phyloP scores from a whole-genome alignment of 2,888 invertebrate species.

The Ypsolopha sequella region DNA sequence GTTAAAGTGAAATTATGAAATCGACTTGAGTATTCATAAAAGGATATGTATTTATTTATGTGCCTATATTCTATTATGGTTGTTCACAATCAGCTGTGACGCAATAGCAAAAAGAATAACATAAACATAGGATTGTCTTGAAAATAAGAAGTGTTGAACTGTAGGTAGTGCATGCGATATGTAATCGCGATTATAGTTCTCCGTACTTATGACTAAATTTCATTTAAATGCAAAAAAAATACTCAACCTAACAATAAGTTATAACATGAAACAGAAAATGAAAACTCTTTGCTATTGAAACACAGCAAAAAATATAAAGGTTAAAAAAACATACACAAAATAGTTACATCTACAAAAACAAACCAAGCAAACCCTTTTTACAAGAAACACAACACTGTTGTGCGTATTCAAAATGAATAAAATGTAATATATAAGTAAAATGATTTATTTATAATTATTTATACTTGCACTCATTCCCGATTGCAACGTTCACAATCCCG shows the following conservation, averaged over 20 bases:
- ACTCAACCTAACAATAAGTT: constrained; percentile 21
- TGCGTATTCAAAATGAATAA: constrained; percentile 29
- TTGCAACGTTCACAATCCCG: constrained; percentile 66
- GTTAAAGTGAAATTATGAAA: constrained; percentile 52
- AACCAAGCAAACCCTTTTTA: constrained; percentile 62
- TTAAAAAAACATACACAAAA: constrained; percentile 54
- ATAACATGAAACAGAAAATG: constrained; percentile 7
- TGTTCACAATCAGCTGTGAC: constrained; percentile 43
- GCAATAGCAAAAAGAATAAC: constrained; percentile 46
- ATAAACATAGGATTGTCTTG: too few relatives aligned
- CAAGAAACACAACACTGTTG: constrained; percentile 58
- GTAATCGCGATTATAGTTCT: background rate
- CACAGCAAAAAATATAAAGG: constrained; percentile 47
- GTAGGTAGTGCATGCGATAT: background rate
- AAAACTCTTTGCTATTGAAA: constrained; percentile 53
- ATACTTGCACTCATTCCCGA: constrained; percentile 65
- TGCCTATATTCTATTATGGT: constrained; percentile 56
- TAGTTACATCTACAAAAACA: constrained; percentile 55
- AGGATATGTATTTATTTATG: constrained; percentile 64
- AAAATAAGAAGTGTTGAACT: too few relatives aligned
- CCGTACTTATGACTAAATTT: constrained; percentile 49
- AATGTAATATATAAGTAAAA: background rate
- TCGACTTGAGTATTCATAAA: constrained; percentile 63
- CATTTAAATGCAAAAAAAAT: constrained; percentile 54
- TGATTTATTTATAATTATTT: constrained; percentile 20